Conservation (phyloP, 2,888 invertebrate species). For the Drosophila leonis region DNA sequence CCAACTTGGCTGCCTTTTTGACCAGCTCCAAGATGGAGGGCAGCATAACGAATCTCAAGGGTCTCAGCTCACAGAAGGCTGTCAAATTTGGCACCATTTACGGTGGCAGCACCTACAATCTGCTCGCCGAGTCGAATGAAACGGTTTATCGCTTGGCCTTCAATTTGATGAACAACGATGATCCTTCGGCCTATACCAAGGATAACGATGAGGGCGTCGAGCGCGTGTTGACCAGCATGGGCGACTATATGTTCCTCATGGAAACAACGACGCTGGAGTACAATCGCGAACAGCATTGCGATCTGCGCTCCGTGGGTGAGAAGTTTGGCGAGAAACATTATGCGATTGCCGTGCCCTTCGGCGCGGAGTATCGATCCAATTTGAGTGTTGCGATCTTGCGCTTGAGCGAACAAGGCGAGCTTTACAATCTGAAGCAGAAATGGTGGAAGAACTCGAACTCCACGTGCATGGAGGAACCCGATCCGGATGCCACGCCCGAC, state of each 20-base stretch:
- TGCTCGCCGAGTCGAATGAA: slow-evolving; percentile 95
- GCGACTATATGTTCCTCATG: slow-evolving; percentile 97
- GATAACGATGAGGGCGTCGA: slow-evolving; percentile 94
- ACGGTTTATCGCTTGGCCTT: slow-evolving; percentile 95
- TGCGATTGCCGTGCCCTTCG: slow-evolving; percentile 96
- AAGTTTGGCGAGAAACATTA: slow-evolving; percentile 96
- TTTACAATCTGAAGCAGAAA: slow-evolving; percentile 92
- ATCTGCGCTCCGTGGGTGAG: slow-evolving; percentile 91
- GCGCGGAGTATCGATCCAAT: slow-evolving; percentile 89
- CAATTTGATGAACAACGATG: slow-evolving; percentile 93
- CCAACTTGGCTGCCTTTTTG: slow-evolving; percentile 96
- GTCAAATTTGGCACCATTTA: slow-evolving; percentile 96
- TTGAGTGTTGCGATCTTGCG: slow-evolving; percentile 96
- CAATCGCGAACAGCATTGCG: slow-evolving; percentile 92
- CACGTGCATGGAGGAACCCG: slow-evolving; percentile 50
- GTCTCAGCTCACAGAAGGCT: slow-evolving; percentile 95
- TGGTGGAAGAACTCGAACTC: slow-evolving; percentile 94
- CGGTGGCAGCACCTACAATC: slow-evolving; percentile 95
- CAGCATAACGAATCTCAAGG: slow-evolving; percentile 95
- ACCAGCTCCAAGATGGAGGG: slow-evolving; percentile 95
- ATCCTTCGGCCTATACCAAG: slow-evolving; percentile 92
- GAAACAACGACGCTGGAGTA: slow-evolving; percentile 98
- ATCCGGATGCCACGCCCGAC: slow-evolving; percentile 61
- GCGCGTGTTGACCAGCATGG: slow-evolving; percentile 90
- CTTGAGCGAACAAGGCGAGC: slow-evolving; percentile 94